Base-by-base conservation (phyloP, 2,888 invertebrate genomes). In the Galerucella nymphaeae region DNA sequence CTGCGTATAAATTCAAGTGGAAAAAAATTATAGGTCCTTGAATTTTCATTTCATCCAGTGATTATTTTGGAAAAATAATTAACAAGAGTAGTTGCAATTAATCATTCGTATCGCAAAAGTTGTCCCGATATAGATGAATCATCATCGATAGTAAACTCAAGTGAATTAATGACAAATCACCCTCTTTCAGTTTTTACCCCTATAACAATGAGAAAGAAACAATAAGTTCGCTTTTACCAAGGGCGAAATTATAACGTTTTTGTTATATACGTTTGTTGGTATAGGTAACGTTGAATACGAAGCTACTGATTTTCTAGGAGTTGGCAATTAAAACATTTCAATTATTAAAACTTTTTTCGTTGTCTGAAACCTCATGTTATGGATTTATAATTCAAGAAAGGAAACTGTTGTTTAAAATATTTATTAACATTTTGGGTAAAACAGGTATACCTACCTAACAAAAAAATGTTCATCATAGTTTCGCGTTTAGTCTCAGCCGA, bases 201-300 rank as follows among this genome's bases (percentile, higher is more conserved):
- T 73, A 66, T 68, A 76, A 78, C 78, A 79, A 77, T 78, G 78
- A 74, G 77, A 72, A 74, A 75, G 80, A 80, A 79, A 80, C 79
- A 80, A 80, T 80, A 78, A 77, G 77, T 74, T 74, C 74, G 64
- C 75, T 73, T 64, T 10, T 53, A 70, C 9, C 75, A 75, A 38
- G 63, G 72, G 75, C 63, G 67, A 20, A 18, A 18, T 16, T 42
- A n/a, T 16, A 42, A 62, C 41, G 30, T 62, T 59, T 58, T 14
- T 58, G 8, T 42, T 42, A 18, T 13, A 18, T 62, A 5, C 8
- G 53, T 53, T 53, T 50, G 50, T 50, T 50, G n/a, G 50, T 50
- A n/a, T n/a, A 50, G 53, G 53, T 53, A 3, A 53, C 9, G 18
- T 18, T 16, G 2, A 10, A 18, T 18, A 53, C 16, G 53, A 10